Base-by-base conservation (phyloP, 2,113 vertebrate species). In the Phalacrocorax brasilianus region DNA sequence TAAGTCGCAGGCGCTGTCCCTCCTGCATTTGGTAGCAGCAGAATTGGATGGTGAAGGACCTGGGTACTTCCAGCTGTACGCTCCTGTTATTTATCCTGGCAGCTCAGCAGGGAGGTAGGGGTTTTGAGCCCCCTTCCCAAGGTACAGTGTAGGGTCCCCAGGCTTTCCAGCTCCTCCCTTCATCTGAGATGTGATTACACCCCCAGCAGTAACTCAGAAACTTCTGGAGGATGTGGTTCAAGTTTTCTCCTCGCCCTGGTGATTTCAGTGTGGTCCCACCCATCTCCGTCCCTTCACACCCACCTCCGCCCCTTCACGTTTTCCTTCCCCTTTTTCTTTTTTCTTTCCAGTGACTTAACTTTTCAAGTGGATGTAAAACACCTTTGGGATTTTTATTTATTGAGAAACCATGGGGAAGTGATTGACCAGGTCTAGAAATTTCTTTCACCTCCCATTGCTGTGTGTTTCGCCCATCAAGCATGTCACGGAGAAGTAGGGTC, bases 401-500 rank as follows among this genome's bases (percentile, higher is more conserved):
- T 62, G 35, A 33, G 63, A 61, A 56, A 12, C 47, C 19, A 9
- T 12, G 38, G 15, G 56, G 38, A 66, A 73, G 50, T n/a, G 13
- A 18, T 49, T 50, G 42, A 30, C 4, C n/a, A 5, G 8, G 22
- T 47, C 28, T 68, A 33, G 75, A 49, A 62, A 7, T 13, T 5
- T 68, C 21, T 56, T 44, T 42, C n/a, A 14, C 8, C 30, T 70
- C 18, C 58, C 2, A 0, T 28, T 50, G 38, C 45, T 28, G n/a
- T 1, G 4, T 65, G 44, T 28, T 67, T 40, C 2, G 0, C 61
- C 66, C 6, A 1, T 42, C 66, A 67, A 72, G 11, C 8, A 3
- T 4, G 5, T 28, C 47, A 6, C 0, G 1, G 73, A 80, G 49
- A 65, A 58, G n/a, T 0, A 8, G n/a, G n/a, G 1, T 52, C 49